phyloP scores from a whole-genome alignment of 1,140 invertebrate genomes.

The Solenopsis fugax region DNA sequence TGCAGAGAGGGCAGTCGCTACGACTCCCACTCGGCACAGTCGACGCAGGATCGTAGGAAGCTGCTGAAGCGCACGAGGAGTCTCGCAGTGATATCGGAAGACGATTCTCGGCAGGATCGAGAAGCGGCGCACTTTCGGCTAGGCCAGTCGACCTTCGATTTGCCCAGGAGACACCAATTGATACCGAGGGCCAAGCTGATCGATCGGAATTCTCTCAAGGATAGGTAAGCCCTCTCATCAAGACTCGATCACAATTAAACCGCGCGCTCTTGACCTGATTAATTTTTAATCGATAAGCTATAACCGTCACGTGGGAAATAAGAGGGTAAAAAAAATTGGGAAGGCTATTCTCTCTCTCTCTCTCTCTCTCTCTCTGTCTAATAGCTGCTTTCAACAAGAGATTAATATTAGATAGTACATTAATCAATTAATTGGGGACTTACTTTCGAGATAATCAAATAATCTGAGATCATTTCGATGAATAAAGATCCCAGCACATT shows the following conservation, averaged over 20 bases:
- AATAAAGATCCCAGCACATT: neutral
- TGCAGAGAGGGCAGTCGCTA: constrained; percentile 74
- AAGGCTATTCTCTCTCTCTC: neutral
- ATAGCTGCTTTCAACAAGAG: neutral
- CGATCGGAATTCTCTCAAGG: constrained; percentile 91
- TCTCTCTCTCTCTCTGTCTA: neutral
- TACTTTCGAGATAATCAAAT: neutral
- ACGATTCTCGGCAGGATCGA: constrained; percentile 88
- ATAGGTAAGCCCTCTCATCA: constrained; percentile 86
- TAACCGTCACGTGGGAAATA: neutral
- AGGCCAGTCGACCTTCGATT: constrained; percentile 85
- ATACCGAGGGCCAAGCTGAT: constrained; percentile 92
- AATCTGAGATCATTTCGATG: neutral
- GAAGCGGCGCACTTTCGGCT: constrained; percentile 76
- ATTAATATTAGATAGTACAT: neutral
- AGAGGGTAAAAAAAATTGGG: neutral
- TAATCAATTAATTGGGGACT: neutral
- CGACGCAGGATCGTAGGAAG: constrained; percentile 86
- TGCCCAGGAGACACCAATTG: constrained; percentile 90
- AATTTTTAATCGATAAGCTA: neutral
- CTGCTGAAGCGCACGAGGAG: constrained; percentile 91
- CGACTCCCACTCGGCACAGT: constrained; percentile 77
- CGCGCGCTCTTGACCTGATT: neutral
- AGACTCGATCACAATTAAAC: neutral
- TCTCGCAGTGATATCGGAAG: constrained; percentile 92